Evolutionary conservation across 2,113 vertebrate genomes (phyloP).

Genomic region (Hippocampus zosterae): DNA sequence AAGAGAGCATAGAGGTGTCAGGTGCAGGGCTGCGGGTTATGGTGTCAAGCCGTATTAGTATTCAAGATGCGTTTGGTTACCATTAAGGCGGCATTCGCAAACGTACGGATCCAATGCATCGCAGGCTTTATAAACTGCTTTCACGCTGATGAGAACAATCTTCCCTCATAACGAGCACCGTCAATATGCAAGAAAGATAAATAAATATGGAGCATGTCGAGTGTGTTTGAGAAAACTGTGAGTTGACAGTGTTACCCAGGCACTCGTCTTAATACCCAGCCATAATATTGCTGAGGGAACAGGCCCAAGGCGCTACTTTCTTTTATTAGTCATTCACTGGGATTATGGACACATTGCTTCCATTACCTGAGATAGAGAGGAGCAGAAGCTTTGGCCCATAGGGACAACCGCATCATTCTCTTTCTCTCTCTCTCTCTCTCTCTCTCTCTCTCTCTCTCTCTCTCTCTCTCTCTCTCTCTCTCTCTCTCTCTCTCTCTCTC

Average conservation of each 20-base stretch:
- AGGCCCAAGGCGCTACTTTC: conserved; percentile 67
- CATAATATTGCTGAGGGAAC: conserved; percentile 64
- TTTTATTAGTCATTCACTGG: conserved; percentile 75
- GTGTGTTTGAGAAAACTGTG: conserved; percentile 62
- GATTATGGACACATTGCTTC: conserved; percentile 76
- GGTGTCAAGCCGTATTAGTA: conserved; percentile 71
- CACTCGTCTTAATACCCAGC: conserved; percentile 69
- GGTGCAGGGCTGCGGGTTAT: conserved; percentile 66
- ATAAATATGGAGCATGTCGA: conserved; percentile 41
- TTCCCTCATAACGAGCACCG: conserved; percentile 39
- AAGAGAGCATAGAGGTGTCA: conserved; percentile 61
- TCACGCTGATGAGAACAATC: conserved; percentile 51
- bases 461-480: conserved; percentile 24
- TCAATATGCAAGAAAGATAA: conserved; percentile 44
- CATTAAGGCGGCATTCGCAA: conserved; percentile 54
- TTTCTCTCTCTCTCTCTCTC: conserved; percentile 3
- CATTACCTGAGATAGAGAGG: conserved; percentile 77
- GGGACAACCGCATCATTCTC: conserved; percentile 54
- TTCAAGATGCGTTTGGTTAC: conserved; percentile 65
- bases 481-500: conserved; percentile 30
- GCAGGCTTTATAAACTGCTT: conserved; percentile 57
- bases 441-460: conserved; percentile 22
- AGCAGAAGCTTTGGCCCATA: conserved; percentile 51
- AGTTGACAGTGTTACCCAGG: conserved; percentile 70
- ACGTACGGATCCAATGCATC: conserved; percentile 19